Conservation (phyloP, 2,888 invertebrate genomes). For the Dioctria rufipes region DNA sequence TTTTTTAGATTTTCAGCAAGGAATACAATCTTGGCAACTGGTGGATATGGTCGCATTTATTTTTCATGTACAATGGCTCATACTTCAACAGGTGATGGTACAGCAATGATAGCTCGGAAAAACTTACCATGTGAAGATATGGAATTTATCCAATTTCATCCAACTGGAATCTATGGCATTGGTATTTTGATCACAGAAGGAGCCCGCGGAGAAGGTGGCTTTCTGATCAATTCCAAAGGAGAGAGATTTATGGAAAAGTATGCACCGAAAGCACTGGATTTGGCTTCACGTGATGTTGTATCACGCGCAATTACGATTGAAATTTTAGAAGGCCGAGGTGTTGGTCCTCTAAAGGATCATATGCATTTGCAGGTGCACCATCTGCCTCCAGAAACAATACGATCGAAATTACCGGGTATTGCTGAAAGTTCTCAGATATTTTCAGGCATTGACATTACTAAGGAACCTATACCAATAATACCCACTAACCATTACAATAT, state of each 20-base stretch:
- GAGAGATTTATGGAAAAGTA: constrained; percentile 99
- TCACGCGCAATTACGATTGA: constrained; percentile 98
- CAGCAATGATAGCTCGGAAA: constrained; percentile 94
- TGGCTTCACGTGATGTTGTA: constrained; percentile 98
- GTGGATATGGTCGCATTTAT: constrained; percentile 92
- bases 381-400: constrained; percentile 93
- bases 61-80: constrained; percentile 99
- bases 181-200: constrained; percentile 99
- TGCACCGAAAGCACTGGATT: constrained; percentile 98
- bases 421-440: constrained; percentile 99
- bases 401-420: constrained; percentile 90
- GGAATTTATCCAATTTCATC: constrained; percentile 99
- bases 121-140: constrained; percentile 95
- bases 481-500: constrained; percentile 99
- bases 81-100: constrained; percentile 98
- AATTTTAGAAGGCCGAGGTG: constrained; percentile 96
- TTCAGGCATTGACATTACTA: constrained; percentile 98
- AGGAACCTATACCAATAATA: constrained; percentile 97
- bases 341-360: constrained; percentile 97
- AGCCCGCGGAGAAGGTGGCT: constrained; percentile 97
- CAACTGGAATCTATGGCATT: constrained; percentile 98
- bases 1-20: constrained; percentile 76
- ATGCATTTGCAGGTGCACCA: constrained; percentile 96
- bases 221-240: constrained; percentile 95
- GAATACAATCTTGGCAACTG: constrained; percentile 85